Percentiles rank a stretch among this genome's conserved stretches.
Conservation (phyloP, 37 sponge, comb jelly and placozoan species). For the Crambe crambe region DNA sequence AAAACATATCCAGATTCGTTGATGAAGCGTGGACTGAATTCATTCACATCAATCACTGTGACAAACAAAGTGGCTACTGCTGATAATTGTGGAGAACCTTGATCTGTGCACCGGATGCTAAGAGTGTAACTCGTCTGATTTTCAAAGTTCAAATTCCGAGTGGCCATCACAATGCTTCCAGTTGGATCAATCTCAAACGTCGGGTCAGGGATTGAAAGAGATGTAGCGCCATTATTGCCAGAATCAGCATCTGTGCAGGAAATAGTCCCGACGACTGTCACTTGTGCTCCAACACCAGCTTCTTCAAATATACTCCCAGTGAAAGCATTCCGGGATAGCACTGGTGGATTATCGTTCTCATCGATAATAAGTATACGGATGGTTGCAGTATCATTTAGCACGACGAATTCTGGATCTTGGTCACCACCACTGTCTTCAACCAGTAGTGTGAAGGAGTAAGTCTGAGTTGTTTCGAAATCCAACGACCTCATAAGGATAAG, state of each 20-base stretch:
- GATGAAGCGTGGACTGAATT: slow-evolving; percentile 43
- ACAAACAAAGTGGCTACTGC: slow-evolving; percentile 29
- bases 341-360: slow-evolving; percentile 52
- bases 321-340: slow-evolving; percentile 24
- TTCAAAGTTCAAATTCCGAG: slow-evolving; percentile 30
- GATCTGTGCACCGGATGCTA: slow-evolving; percentile 38
- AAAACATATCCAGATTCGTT: slow-evolving; percentile 24
- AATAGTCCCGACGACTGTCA: slow-evolving; percentile 1
- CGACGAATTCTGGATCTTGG: slow-evolving; percentile 10
- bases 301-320: slow-evolving; percentile 26
- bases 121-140: slow-evolving; percentile 22
- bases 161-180: slow-evolving; percentile 21
- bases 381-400: slow-evolving; percentile 27
- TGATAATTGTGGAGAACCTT: slow-evolving; percentile 17
- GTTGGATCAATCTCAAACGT: neutral
- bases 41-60: slow-evolving; percentile 52
- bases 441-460: slow-evolving; percentile 22
- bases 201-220: slow-evolving; percentile 13
- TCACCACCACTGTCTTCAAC: slow-evolving; percentile 48
- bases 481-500: slow-evolving; percentile 38
- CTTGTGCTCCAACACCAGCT: slow-evolving; percentile 11
- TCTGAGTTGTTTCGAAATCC: slow-evolving; percentile 42
- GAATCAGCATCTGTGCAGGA: slow-evolving; percentile 60
- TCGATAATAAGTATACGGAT: slow-evolving; percentile 28
- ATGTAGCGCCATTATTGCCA: slow-evolving; percentile 38